These are phyloP conservation scores for Chiridota heheva DNA, from an alignment of 35 echinoderm and acorn worm species.

Conservation along the genomic window DNA sequence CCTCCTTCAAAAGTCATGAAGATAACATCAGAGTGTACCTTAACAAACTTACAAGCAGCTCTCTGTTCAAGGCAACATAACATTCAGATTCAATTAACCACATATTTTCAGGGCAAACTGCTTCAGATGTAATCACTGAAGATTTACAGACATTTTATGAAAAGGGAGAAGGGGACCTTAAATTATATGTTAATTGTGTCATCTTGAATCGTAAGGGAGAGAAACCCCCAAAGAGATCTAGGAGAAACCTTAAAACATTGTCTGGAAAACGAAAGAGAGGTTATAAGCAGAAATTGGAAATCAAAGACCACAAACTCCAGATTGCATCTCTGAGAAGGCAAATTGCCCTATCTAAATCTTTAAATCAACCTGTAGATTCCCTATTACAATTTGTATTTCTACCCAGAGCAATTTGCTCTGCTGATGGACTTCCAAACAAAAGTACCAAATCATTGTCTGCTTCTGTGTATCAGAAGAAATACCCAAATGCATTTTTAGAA, in stretches of 20 bases:
- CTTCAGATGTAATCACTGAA: background rate
- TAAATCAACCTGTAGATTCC: slow-evolving; percentile 2
- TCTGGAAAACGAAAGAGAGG: slow-evolving; percentile 1
- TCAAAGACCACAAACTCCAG: slow-evolving; percentile 34
- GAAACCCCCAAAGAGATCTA: background rate
- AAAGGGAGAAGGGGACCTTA: slow-evolving; percentile 14
- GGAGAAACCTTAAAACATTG: slow-evolving; percentile 38
- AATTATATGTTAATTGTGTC: slow-evolving; percentile 39
- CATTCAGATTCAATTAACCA: slow-evolving; percentile 1
- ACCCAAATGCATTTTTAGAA: slow-evolving; percentile 10
- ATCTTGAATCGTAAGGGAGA: slow-evolving; percentile 13
- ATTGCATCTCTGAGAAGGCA: slow-evolving; percentile 54
- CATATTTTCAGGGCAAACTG: background rate
- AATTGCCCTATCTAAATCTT: slow-evolving; percentile 41
- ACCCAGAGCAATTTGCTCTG: slow-evolving; percentile 32
- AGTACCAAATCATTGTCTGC: slow-evolving; percentile 1
- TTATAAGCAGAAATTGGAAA: background rate
- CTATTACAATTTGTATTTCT: slow-evolving; percentile 26
- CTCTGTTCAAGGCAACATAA: background rate
- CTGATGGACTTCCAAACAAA: slow-evolving; percentile 18
- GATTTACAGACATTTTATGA: slow-evolving; percentile 36
- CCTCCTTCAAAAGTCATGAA: slow-evolving; percentile 1
- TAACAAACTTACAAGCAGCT: background rate
- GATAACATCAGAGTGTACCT: slow-evolving; percentile 5
- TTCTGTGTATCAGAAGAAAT: slow-evolving; percentile 1